phyloP scores from a whole-genome alignment of 2,888 invertebrate species.

The Cephus runcator region DNA sequence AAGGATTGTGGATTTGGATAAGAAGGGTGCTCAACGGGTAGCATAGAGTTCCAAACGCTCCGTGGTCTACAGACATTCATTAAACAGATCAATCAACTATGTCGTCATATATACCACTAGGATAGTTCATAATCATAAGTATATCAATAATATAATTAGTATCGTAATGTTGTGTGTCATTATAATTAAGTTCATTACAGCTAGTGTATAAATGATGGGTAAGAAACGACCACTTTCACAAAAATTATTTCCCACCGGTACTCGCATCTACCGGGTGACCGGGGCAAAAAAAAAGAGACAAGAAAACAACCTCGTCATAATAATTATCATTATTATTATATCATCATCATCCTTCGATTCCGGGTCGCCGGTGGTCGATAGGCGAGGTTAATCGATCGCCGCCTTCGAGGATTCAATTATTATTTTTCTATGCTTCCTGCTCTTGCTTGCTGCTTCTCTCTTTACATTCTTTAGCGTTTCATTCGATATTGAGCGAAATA shows the following conservation, averaged over 20 bases:
- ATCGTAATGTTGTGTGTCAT: conserved; percentile 56
- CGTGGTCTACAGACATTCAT: conserved; percentile 65
- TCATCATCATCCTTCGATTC: not conserved
- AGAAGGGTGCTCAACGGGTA: conserved; percentile 50
- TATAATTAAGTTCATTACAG: conserved; percentile 57
- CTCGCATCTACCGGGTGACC: not conserved
- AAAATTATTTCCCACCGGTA: conserved; percentile 54
- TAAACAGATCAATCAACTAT: conserved; percentile 66
- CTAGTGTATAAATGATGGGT: conserved; percentile 65
- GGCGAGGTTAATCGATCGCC: not conserved
- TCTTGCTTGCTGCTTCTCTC: not conserved
- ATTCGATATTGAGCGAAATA: not conserved
- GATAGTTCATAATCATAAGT: conserved; percentile 63
- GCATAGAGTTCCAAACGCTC: conserved; percentile 67
- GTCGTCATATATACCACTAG: conserved; percentile 63
- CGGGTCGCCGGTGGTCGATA: not conserved
- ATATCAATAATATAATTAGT: conserved; percentile 65
- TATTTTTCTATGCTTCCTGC: not conserved
- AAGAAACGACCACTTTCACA: conserved; percentile 63
- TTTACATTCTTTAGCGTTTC: not conserved
- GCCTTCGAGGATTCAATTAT: not conserved
- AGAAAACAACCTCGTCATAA: not conserved
- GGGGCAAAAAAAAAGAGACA: not conserved
- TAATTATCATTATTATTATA: not conserved
- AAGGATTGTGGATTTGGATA: conserved; percentile 19